Evolutionary conservation across 2,888 invertebrate genomes (phyloP), one percentile per base, ranked within the genome.

Genomic region (Ormyrus nitidulus): DNA sequence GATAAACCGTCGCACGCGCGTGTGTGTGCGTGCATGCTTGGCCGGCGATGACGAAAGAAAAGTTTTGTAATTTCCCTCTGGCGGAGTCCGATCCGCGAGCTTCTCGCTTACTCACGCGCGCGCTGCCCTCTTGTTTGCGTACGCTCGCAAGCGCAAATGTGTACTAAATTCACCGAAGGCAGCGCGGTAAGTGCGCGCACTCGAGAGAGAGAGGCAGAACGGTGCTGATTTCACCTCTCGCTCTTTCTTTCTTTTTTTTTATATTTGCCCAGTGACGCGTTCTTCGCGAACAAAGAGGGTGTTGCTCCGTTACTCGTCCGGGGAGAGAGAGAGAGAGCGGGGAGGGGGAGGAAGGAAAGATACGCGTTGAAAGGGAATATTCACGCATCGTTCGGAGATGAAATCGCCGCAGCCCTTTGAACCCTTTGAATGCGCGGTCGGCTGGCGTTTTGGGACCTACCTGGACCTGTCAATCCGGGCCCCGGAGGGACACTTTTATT

Each of bases 241-340:
- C 62, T 72, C 19, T 66, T 62, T 19, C 58, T 76, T 51, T 77
- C 56, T 70, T 68, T 75, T 51, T 48, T 65, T 71, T 58, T 77
- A 66, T 84, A 77, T 84, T 83, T 84, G 77, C 64, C 82, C 82
- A 75, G 71, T 83, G 83, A 85, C 82, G 83, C 82, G 79, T 79
- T 68, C 73, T 73, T 73, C 65, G 49, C 44, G 79, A 83, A 85
- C 84, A 85, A 84, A 84, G 83, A 61, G 74, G 66, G 71, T 73
- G 71, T 59, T 77, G 66, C 81, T 49, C 77, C 75, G 80, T 77
- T 61, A 71, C 51, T 19, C 19, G 19, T 19, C 48, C 51, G 51
- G 49, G 59, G 13, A 58, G 48, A 59, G 56, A 13, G n/a, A 53
- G 9, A 74, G 48, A 56, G 48, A 58, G 48, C 44, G 71, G 51